Evolutionary conservation across 2,888 invertebrate species (phyloP).

Genomic region (Melinopterus prodromus): DNA sequence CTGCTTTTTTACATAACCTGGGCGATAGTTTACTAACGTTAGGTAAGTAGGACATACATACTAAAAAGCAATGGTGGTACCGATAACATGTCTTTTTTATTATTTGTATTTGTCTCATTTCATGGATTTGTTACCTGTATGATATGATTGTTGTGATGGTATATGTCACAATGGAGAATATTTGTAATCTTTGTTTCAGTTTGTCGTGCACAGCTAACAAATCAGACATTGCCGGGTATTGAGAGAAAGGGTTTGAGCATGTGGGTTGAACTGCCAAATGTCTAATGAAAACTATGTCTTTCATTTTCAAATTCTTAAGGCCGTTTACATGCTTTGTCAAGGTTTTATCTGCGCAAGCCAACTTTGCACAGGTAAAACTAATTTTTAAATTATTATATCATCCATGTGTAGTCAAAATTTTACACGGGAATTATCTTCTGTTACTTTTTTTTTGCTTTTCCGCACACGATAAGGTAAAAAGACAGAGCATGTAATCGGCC

Average conservation of each 20-base stretch:
- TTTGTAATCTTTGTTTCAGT: background rate
- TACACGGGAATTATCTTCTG: no score
- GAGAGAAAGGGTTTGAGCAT: background rate
- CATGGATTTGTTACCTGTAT: background rate
- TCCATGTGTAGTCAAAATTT: no score
- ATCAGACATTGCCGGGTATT: background rate
- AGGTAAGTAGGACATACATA: background rate
- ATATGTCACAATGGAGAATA: background rate
- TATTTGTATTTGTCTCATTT: background rate
- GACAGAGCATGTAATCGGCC: no score
- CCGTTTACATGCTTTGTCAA: no score
- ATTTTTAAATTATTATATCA: no score
- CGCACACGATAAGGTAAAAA: no score
- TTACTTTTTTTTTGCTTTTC: no score
- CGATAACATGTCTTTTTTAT: background rate
- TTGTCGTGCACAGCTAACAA: background rate
- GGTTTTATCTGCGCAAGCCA: no score
- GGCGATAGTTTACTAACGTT: background rate
- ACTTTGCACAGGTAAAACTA: no score
- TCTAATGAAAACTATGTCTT: background rate
- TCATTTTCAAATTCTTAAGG: no score
- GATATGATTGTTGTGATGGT: background rate
- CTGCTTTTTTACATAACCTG: slow-evolving; percentile 18
- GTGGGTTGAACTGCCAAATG: background rate
- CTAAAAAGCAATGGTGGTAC: background rate